Evolutionary conservation across 2,797 vertebrate species (phyloP), one percentile per base, ranked within the genome.

Genomic region (Trematomus bernacchii): DNA sequence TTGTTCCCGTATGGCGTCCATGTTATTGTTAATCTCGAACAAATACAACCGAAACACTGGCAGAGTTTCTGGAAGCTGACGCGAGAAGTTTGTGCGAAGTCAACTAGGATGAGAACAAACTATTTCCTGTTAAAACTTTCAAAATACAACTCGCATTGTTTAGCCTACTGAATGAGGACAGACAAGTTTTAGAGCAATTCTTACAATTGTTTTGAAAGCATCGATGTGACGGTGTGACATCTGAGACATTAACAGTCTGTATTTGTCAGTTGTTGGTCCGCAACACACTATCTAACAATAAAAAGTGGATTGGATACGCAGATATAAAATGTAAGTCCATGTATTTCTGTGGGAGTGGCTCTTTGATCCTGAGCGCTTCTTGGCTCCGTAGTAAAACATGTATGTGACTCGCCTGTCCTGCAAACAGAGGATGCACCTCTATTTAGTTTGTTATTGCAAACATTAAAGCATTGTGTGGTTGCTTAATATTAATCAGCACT

Each of bases 41-140:
- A 14, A 10, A 27, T 9, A 30, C 46, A 51, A 50, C 11, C 11
- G 33, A 11, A 15, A 44, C 2, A 27, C 9, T 23, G 43, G 40
- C 42, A 3, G 30, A 69, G 33, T 33, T 18, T 11, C 3, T 10
- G 18, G 14, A 78, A 6, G 27, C 47, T 46, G 60, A 42, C 40
- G 52, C 62, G 60, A 42, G 27, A 58, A 67, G 58, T 67, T 23
- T 46, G 58, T 23, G 13, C 64, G 57, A 44, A 37, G 60, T 54
- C 43, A 33, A 12, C 18, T 58, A 8, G 7, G 42, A 48, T 43
- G 42, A 46, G 40, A 46, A 16, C 33, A 13, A 18, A 7, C 3
- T 12, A 18, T 47, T 64, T 69, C 77, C 77, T 42, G 64, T 43
- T 40, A 3, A 8, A 43, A 50, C 51, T 80, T 76, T 76, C 46